Conservation (phyloP, 2,888 invertebrate genomes). For the Bimastos eiseni region DNA sequence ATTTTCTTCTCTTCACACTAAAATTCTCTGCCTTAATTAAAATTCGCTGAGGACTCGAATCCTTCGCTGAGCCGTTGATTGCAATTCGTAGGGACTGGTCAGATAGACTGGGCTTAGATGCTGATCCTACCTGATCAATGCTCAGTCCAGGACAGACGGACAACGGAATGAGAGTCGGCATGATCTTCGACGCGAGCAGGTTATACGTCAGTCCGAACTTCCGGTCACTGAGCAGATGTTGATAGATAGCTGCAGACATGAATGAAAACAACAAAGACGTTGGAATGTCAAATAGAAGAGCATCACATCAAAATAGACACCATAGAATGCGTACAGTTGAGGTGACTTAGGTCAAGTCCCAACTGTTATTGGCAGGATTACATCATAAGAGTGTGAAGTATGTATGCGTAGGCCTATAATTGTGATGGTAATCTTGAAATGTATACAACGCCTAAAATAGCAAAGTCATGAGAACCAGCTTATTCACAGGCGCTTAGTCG, state of each 20-base stretch:
- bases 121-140: conserved; percentile 73
- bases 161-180: conserved; percentile 88
- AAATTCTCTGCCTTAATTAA: not conserved
- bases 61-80: not conserved
- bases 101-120: not conserved
- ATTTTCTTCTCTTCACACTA: not conserved
- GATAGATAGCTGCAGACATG: conserved; percentile 77
- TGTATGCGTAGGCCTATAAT: too few species aligned
- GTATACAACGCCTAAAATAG: too few species aligned
- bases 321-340: not conserved
- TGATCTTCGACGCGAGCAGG: conserved; percentile 88
- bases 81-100: not conserved
- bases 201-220: conserved; percentile 86
- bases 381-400: too few species aligned
- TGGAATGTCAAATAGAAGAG: not conserved
- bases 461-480: too few species aligned
- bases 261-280: not conserved
- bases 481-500: too few species aligned
- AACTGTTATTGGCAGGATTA: too few species aligned
- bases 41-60: not conserved
- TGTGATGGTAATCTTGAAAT: too few species aligned
- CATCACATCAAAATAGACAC: not conserved
- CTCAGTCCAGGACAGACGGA: conserved; percentile 84
- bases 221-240: conserved; percentile 84
- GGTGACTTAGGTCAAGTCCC: not conserved